These are phyloP conservation scores for Cantharis nigra DNA, from an alignment of 2,888 invertebrate genomes.

Conservation along the genomic window DNA sequence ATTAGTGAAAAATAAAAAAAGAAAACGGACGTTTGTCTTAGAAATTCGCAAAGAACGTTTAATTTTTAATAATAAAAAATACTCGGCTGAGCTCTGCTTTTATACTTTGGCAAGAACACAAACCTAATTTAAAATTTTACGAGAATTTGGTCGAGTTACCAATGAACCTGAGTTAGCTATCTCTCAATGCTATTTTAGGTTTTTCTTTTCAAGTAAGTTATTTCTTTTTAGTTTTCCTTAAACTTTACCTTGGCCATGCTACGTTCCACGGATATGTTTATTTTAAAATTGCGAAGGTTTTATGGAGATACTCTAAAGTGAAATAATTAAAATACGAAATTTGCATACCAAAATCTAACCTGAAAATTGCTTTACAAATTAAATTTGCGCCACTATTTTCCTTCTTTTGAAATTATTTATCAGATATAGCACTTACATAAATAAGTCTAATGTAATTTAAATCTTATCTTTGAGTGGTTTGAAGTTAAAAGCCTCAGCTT, in stretches of 20 bases:
- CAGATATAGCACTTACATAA: not conserved
- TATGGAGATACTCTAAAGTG: not conserved
- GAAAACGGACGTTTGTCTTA: not conserved
- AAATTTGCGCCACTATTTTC: not conserved
- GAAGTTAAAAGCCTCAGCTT: conserved; percentile 4
- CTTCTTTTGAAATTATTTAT: not conserved
- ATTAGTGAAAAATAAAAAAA: not conserved
- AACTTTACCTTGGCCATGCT: not conserved
- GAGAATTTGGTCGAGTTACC: not conserved
- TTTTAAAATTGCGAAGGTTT: not conserved
- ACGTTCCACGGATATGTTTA: not conserved
- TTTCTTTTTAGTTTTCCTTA: not conserved
- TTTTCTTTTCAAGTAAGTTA: not conserved
- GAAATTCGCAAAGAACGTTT: not conserved
- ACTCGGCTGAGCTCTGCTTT: not conserved
- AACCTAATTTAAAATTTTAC: not conserved
- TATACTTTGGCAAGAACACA: not conserved
- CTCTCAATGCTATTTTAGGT: not conserved
- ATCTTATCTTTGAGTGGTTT: not conserved
- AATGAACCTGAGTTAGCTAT: not conserved
- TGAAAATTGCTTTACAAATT: not conserved
- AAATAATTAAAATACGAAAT: not conserved
- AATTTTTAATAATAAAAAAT: not conserved
- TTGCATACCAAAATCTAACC: not conserved
- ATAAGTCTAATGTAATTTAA: not conserved